Evolutionary conservation across 2,113 vertebrate genomes (phyloP).

Genomic region (Pseudois nayaur): DNA sequence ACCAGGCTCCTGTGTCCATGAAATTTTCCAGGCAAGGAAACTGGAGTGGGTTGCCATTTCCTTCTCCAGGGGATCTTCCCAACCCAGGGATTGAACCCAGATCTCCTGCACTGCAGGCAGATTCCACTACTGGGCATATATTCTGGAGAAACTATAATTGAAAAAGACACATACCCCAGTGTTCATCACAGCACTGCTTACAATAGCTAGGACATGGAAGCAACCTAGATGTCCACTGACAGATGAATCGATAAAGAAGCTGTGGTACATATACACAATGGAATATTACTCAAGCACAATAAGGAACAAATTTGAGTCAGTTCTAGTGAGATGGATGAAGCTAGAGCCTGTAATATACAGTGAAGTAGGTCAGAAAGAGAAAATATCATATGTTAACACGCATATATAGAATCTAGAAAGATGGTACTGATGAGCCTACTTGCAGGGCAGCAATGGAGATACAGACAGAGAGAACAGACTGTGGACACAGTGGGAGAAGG

Average conservation of each 20-base stretch:
- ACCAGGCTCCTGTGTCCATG: too few species aligned
- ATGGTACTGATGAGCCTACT: neutral
- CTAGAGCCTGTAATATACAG: neutral
- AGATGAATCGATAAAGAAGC: neutral
- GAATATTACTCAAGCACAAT: neutral
- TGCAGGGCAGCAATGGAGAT: neutral
- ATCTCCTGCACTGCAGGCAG: too few species aligned
- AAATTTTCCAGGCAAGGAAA: too few species aligned
- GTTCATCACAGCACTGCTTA: neutral
- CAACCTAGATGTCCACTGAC: neutral
- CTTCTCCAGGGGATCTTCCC: too few species aligned
- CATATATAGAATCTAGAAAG: neutral
- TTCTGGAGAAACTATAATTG: neutral
- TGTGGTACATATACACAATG: neutral
- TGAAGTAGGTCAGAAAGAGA: neutral
- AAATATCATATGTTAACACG: neutral
- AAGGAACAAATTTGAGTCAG: neutral
- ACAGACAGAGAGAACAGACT: neutral
- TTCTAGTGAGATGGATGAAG: neutral
- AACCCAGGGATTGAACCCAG: too few species aligned
- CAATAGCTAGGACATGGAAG: neutral
- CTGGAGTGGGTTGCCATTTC: too few species aligned
- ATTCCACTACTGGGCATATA: neutral
- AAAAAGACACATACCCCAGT: neutral
- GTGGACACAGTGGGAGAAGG: neutral